These are phyloP conservation scores for Lepidocyrtoides sp. DNA, from an alignment of 2,888 invertebrate species.

Conservation along the genomic window DNA sequence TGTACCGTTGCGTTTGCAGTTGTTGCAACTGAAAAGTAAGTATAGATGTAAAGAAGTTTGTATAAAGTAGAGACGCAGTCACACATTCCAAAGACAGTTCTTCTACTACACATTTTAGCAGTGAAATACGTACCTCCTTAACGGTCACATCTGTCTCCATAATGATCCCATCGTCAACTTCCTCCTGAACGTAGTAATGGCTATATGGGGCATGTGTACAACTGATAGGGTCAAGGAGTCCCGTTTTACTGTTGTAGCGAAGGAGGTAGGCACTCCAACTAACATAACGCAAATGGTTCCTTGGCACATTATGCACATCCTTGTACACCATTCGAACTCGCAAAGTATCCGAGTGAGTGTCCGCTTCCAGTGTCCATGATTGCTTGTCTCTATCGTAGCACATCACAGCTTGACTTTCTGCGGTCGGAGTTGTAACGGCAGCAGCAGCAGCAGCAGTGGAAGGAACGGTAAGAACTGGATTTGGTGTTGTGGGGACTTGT, in stretches of 20 bases:
- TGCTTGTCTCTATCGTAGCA: conserved; percentile 94
- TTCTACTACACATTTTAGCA: background rate
- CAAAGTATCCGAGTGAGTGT: conserved; percentile 92
- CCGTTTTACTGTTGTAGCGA: conserved; percentile 88
- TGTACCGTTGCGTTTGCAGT: background rate
- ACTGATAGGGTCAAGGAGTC: conserved; percentile 90
- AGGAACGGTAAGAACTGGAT: conserved; percentile 76
- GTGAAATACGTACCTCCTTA: conserved; percentile 88
- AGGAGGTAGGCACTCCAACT: conserved; percentile 92
- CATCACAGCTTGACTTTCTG: conserved; percentile 87
- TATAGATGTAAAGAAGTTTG: background rate
- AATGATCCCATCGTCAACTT: conserved; percentile 92
- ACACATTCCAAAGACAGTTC: background rate
- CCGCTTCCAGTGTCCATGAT: conserved; percentile 91
- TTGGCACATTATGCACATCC: conserved; percentile 92
- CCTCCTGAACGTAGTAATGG: conserved; percentile 93
- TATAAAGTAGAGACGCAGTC: too few species aligned
- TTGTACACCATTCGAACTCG: conserved; percentile 92
- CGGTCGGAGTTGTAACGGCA: conserved; percentile 56
- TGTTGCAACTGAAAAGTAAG: too few species aligned
- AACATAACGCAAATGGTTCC: conserved; percentile 91
- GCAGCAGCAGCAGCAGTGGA: conserved; percentile 61
- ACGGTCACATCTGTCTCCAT: conserved; percentile 93
- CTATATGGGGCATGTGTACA: conserved; percentile 92
- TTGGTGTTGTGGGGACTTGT: conserved; percentile 78